Base-by-base conservation (phyloP, 30 jellyfish, hydroid and myxozoan genomes). In the Aurelia sp. region DNA sequence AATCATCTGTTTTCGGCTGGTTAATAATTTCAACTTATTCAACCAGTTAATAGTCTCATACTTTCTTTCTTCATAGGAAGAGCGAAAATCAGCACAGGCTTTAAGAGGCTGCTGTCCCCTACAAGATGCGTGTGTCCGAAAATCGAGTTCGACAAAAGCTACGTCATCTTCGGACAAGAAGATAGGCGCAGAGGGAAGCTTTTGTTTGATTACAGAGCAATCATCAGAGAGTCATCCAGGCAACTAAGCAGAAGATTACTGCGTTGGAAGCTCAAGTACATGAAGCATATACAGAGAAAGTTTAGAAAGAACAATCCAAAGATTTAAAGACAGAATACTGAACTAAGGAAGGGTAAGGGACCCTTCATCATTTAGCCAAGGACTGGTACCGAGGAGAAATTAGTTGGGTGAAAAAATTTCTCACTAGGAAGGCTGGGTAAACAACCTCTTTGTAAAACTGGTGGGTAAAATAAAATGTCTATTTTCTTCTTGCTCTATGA, bases 61-160 rank as follows among this genome's bases (percentile, higher is more conserved):
- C 55, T 44, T 44, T 44, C 55, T 16, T 44, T 1, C 17, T 68
- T 66, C 69, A 41, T 69, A 91, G 97, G 97, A 19, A 48, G 57
- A 22, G 90, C 44, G 31, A 75, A 68, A 68, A 84, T 91, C 20
- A 16, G 48, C 7, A 69, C 48, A 19, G 97, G 97, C 15, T 73
- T 53, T 13, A 52, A 40, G 16, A 77, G 63, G 64, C 19, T 92
- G 16, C 18, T 86, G 85, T 55, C 92, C 6, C 85, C 90, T 15
- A 66, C 91, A 17, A 69, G 62, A 57, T 92, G 98, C 63, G 59
- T 92, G 30, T 92, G 98, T 66, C 98, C 98, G 9, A 74, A 60
- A 57, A 47, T 92, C 47, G 98, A 92, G 8, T 92, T 85, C 71
- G 98, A 92, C 89, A 74, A 75, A 68, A 70, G 61, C 12, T 72